These are phyloP conservation scores for Gila orcuttii DNA, from an alignment of 2,113 vertebrate species.

Conservation along the genomic window DNA sequence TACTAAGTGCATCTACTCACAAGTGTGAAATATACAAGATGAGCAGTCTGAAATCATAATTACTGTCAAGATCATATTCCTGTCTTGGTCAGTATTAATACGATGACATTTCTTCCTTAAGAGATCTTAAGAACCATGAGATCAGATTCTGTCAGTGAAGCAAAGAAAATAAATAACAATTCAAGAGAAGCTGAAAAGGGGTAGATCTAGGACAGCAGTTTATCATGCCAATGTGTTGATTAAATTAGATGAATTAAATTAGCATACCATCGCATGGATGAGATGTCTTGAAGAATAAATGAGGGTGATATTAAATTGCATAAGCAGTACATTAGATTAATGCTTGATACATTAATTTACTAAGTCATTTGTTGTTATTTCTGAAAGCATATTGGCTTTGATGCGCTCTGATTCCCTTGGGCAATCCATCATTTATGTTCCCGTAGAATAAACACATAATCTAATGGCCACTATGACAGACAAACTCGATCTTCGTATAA, in stretches of 20 bases:
- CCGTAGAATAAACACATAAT: constrained; percentile 6
- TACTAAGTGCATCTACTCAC: neutral
- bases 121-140: constrained; percentile 49
- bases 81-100: neutral
- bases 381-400: constrained; percentile 41
- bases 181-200: neutral
- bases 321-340: constrained; percentile 57
- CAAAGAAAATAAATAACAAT: constrained; percentile 1
- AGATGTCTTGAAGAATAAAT: constrained; percentile 58
- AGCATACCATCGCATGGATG: constrained; percentile 58
- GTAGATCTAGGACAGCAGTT: constrained; percentile 9
- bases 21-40: neutral
- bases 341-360: constrained; percentile 48
- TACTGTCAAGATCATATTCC: neutral
- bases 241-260: constrained; percentile 63
- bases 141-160: constrained; percentile 40
- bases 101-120: neutral
- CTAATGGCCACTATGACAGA: neutral
- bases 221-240: constrained; percentile 50
- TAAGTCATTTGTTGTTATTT: constrained; percentile 43
- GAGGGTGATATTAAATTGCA: constrained; percentile 61
- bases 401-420: neutral
- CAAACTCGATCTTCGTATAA: neutral
- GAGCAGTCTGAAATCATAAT: neutral
- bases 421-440: constrained; percentile 31